Evolutionary conservation across 1,140 invertebrate genomes (phyloP).

Genomic region (Himalopsyche phryganea): DNA sequence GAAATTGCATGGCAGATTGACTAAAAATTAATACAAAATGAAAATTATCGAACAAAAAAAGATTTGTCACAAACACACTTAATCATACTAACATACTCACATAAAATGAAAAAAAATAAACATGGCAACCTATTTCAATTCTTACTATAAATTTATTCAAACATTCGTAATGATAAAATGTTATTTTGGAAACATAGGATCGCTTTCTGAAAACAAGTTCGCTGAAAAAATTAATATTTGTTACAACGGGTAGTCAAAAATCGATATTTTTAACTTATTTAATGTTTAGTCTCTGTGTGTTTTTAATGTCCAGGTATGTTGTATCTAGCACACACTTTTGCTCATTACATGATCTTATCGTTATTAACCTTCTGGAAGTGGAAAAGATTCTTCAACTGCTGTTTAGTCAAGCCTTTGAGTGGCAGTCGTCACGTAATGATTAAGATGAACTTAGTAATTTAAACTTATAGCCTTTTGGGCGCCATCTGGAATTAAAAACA

Average conservation of each 20-base stretch:
- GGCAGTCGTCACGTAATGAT: no score
- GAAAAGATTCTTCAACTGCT: no score
- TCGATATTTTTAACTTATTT: neutral
- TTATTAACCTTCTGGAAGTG: no score
- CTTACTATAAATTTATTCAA: conserved; percentile 8
- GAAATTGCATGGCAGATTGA: conserved; percentile 3
- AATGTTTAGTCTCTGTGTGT: conserved; percentile 11
- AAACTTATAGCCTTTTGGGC: neutral
- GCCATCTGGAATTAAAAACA: neutral
- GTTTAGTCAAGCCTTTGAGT: no score
- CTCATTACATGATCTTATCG: no score
- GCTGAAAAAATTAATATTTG: no score
- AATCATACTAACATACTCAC: conserved; percentile 30
- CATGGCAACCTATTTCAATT: conserved; percentile 28
- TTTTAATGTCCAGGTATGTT: conserved; percentile 1
- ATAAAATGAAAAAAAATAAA: conserved; percentile 20
- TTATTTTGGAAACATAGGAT: no score
- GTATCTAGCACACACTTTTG: no score
- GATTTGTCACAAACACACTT: conserved; percentile 15
- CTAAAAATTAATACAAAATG: neutral
- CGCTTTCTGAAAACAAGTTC: no score
- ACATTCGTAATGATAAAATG: no score
- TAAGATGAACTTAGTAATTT: neutral
- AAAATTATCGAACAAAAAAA: neutral
- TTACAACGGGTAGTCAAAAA: no score